These are phyloP conservation scores for Drosophila recens DNA, from an alignment of 2,888 invertebrate species.

Conservation along the genomic window DNA sequence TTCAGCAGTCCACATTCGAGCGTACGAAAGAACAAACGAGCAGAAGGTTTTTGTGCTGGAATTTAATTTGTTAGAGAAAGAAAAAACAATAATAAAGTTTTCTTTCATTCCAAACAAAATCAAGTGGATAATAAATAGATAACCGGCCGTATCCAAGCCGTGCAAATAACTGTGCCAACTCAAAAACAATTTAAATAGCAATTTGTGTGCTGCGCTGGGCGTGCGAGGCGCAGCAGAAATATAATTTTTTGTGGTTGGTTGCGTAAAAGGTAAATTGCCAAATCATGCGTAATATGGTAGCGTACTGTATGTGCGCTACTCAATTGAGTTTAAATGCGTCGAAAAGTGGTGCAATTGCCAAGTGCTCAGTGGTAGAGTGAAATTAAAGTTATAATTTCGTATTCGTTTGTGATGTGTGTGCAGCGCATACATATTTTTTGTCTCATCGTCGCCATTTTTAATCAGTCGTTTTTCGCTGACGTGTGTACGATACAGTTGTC, in stretches of 20 bases:
- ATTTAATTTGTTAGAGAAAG: slow-evolving; percentile 82
- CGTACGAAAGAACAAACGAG: slow-evolving; percentile 64
- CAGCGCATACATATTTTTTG: slow-evolving; percentile 67
- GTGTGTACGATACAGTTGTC: slow-evolving; percentile 54
- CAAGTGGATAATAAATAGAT: slow-evolving; percentile 43
- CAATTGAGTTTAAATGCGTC: background rate
- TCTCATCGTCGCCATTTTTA: slow-evolving; percentile 78
- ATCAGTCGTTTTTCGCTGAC: slow-evolving; percentile 70
- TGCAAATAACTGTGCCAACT: slow-evolving; percentile 23
- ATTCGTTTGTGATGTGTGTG: slow-evolving; percentile 56
- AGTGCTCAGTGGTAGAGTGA: slow-evolving; percentile 24
- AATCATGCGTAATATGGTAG: slow-evolving; percentile 19
- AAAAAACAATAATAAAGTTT: slow-evolving; percentile 82
- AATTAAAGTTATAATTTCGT: slow-evolving; percentile 45
- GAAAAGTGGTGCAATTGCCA: background rate
- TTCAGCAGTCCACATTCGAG: slow-evolving; percentile 68
- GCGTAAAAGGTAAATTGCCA: slow-evolving; percentile 74
- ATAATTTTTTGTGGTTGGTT: slow-evolving; percentile 60
- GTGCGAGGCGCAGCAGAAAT: slow-evolving; percentile 55
- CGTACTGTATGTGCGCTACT: background rate
- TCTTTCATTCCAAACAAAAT: slow-evolving; percentile 73
- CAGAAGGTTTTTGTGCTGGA: slow-evolving; percentile 74
- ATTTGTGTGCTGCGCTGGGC: slow-evolving; percentile 51
- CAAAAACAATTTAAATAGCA: slow-evolving; percentile 20
- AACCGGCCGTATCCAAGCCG: slow-evolving; percentile 29